These are phyloP conservation scores for Polyommatus iphigenia DNA, from an alignment of 2,888 invertebrate species.

Conservation along the genomic window DNA sequence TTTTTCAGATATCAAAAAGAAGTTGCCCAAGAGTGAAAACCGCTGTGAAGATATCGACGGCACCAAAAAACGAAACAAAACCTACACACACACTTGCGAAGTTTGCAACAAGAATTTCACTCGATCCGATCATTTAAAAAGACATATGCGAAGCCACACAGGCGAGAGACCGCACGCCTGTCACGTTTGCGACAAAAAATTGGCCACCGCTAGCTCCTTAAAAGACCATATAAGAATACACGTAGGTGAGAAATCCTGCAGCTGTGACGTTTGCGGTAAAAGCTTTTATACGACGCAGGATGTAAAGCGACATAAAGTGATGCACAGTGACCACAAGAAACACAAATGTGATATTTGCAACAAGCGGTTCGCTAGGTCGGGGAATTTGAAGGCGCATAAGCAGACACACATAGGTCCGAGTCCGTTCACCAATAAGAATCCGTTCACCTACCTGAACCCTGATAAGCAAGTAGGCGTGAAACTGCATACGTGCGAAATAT, in stretches of 20 bases:
- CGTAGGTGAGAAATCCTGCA: background rate
- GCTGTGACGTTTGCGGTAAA: background rate
- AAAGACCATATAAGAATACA: slow-evolving; percentile 3
- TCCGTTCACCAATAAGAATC: background rate
- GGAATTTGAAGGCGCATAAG: background rate
- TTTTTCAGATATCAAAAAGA: background rate
- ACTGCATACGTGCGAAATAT: slow-evolving; percentile 1
- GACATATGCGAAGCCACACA: background rate
- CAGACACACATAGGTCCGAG: background rate
- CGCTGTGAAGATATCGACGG: background rate
- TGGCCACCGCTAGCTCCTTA: background rate
- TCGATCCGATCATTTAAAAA: background rate
- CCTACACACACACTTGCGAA: background rate
- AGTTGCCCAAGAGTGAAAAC: background rate
- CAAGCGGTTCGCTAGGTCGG: background rate
- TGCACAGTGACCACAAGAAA: background rate
- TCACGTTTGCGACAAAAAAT: background rate
- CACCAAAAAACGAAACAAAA: background rate
- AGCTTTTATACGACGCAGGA: background rate
- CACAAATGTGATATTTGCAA: background rate
- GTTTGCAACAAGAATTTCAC: background rate
- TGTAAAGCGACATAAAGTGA: background rate
- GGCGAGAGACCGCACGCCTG: background rate
- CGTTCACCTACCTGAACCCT: background rate
- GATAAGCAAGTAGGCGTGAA: background rate